A percentile compares a stretch with the other conserved stretches of the same genome.
These are phyloP conservation scores for Neolamprologus sp. DNA, from an alignment of 2,113 vertebrate genomes.

Conservation along the genomic window DNA sequence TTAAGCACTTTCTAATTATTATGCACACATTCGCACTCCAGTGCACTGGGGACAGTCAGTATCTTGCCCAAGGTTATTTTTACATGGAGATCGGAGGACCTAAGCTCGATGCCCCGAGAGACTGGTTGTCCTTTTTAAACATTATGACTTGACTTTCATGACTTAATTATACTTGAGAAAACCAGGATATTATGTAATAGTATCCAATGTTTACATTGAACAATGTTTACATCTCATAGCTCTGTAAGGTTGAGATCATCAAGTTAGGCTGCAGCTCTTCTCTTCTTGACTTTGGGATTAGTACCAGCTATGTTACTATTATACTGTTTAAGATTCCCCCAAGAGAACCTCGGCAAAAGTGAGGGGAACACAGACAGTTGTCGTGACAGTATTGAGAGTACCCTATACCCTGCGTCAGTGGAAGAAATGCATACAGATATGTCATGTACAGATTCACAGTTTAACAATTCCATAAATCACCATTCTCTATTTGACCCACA, in stretches of 20 bases:
- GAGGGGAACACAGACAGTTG: background rate
- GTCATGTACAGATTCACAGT: background rate
- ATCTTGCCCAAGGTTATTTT: background rate
- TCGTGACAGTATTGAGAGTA: accelerated
- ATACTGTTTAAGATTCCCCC: background rate
- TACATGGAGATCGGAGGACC: background rate
- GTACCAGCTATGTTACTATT: background rate
- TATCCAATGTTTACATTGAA: background rate
- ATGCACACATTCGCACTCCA: background rate
- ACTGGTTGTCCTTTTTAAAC: background rate
- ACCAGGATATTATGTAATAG: background rate
- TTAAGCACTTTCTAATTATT: background rate
- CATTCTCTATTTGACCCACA: background rate
- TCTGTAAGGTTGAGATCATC: background rate
- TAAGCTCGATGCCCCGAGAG: background rate
- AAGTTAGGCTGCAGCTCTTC: background rate
- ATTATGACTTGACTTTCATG: background rate
- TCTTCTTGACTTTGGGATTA: background rate
- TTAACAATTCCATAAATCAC: background rate
- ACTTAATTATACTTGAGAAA: background rate
- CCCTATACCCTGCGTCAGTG: background rate
- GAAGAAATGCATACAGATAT: accelerated
- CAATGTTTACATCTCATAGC: background rate
- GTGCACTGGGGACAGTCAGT: background rate
- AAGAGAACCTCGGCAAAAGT: background rate